These are phyloP conservation scores for Phyllotreta striolata DNA, from an alignment of 2,888 invertebrate genomes.

Conservation along the genomic window DNA sequence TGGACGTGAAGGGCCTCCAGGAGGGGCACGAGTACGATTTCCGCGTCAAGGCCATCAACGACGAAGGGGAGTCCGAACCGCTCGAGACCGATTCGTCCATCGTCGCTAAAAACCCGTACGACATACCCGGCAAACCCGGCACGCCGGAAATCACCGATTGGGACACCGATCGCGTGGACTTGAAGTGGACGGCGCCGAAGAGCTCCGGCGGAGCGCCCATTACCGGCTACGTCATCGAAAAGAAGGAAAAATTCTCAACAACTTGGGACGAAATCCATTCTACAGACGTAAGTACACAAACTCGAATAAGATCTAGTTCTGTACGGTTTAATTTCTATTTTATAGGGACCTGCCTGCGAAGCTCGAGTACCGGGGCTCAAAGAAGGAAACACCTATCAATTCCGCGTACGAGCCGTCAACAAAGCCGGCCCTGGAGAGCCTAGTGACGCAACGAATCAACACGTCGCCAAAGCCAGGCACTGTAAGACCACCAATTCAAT, in stretches of 20 bases:
- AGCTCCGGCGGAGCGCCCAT: constrained; percentile 81
- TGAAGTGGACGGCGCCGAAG: constrained; percentile 84
- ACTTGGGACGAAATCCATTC: constrained; percentile 83
- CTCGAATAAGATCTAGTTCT: neutral
- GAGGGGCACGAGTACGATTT: constrained; percentile 95
- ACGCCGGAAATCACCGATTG: constrained; percentile 87
- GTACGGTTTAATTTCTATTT: constrained; percentile 33
- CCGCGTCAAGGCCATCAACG: constrained; percentile 91
- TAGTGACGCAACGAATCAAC: constrained; percentile 87
- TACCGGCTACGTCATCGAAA: constrained; percentile 88
- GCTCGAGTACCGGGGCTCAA: constrained; percentile 86
- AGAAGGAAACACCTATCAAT: constrained; percentile 93
- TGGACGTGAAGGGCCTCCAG: constrained; percentile 87
- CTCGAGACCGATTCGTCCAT: constrained; percentile 89
- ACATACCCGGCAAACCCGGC: constrained; percentile 86
- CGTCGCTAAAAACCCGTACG: constrained; percentile 95
- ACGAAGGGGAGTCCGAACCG: constrained; percentile 95
- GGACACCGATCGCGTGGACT: constrained; percentile 87
- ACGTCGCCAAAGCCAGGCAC: constrained; percentile 86
- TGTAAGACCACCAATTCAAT: constrained; percentile 66
- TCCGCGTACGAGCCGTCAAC: constrained; percentile 93
- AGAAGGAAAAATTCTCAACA: constrained; percentile 81
- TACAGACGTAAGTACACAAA: constrained; percentile 67
- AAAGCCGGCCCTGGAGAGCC: constrained; percentile 94
- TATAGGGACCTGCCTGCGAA: constrained; percentile 77